A percentile compares a stretch with the other conserved stretches of the same genome.
Evolutionary conservation across 2,888 invertebrate species (phyloP).

Genomic region (Drosophila cracens): DNA sequence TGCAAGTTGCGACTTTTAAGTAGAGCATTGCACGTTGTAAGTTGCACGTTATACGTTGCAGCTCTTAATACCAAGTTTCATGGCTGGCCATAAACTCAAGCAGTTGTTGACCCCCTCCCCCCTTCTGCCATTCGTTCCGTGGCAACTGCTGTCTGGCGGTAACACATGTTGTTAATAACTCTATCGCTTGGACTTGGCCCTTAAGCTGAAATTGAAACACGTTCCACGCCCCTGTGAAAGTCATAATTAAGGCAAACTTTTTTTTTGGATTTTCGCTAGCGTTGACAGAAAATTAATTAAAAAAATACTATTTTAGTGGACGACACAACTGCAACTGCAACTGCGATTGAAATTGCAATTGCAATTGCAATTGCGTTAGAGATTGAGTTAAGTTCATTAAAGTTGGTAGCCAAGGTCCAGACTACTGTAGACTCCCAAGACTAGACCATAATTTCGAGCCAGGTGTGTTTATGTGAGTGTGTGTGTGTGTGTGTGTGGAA

Average conservation of each 20-base stretch:
- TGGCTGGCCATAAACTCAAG: constrained; percentile 39
- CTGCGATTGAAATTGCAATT: constrained; percentile 25
- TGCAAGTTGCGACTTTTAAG: constrained; percentile 37
- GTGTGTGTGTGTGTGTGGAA: constrained; percentile 1
- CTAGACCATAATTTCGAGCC: constrained; percentile 18
- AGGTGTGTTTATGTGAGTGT: constrained; percentile 15
- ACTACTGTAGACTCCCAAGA: constrained; percentile 1
- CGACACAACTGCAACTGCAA: constrained; percentile 10
- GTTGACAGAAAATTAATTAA: constrained; percentile 79
- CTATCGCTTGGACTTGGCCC: constrained; percentile 19
- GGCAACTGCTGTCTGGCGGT: constrained; percentile 18
- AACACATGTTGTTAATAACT: constrained; percentile 76
- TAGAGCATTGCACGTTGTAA: constrained; percentile 29
- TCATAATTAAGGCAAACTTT: constrained; percentile 47
- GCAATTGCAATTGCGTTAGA: constrained; percentile 23
- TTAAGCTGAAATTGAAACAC: constrained; percentile 60
- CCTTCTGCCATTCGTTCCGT: background rate
- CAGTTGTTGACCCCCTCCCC: constrained; percentile 25
- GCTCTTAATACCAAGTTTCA: constrained; percentile 22
- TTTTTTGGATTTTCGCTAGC: constrained; percentile 61
- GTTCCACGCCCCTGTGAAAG: constrained; percentile 48
- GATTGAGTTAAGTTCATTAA: constrained; percentile 56
- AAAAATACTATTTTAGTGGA: constrained; percentile 36
- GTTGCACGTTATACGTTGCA: constrained; percentile 34
- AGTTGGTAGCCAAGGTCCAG: constrained; percentile 23